Percentiles rank a stretch among this genome's conserved stretches.
Evolutionary conservation across 2,888 invertebrate genomes (phyloP).

Genomic region (Eugnorisma glareosa): DNA sequence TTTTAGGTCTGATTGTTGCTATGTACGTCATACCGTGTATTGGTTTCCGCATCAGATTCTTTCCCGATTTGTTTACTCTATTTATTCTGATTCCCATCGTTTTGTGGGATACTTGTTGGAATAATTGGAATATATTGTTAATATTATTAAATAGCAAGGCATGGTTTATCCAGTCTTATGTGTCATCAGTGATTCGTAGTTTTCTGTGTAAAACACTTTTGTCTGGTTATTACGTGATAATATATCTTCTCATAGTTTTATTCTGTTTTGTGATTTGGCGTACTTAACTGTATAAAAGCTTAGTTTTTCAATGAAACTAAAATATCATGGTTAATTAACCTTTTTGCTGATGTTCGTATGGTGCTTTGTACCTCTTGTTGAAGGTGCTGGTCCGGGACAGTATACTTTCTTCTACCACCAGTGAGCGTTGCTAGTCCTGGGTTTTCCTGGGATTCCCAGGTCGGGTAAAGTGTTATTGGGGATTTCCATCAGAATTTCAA

Average conservation of each 20-base stretch:
- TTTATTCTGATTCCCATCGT: not conserved
- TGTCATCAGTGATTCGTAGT: not conserved
- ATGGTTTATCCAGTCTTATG: not conserved
- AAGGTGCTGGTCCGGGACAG: too few species aligned
- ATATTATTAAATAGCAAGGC: not conserved
- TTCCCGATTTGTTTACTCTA: not conserved
- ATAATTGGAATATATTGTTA: not conserved
- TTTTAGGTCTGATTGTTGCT: not conserved
- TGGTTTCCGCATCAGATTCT: too few species aligned
- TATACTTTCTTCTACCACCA: not conserved
- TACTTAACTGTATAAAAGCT: not conserved
- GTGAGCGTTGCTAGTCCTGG: not conserved
- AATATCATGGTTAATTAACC: not conserved
- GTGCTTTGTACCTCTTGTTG: not conserved
- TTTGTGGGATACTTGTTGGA: not conserved
- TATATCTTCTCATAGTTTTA: not conserved
- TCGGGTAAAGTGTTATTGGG: not conserved
- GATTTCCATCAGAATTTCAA: not conserved
- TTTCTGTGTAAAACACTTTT: not conserved
- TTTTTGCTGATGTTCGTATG: not conserved
- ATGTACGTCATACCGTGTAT: not conserved
- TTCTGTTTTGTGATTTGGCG: not conserved
- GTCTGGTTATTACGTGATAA: not conserved
- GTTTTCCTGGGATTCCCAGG: not conserved
- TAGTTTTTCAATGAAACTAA: not conserved